Evolutionary conservation across 1,140 invertebrate genomes (phyloP), one percentile per base, ranked within the genome.

Genomic region (Drosophila oshimai): DNA sequence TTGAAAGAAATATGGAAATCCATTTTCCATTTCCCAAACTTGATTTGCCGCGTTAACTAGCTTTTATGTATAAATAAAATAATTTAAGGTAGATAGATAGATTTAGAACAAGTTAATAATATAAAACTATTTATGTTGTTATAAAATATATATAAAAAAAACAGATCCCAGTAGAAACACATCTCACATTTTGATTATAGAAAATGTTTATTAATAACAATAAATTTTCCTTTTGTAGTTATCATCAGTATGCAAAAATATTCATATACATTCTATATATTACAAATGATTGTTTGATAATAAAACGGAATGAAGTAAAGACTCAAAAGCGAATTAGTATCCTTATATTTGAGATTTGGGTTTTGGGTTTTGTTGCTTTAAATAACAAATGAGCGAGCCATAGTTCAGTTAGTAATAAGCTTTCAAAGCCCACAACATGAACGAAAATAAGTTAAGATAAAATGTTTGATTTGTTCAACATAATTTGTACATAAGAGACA

Each of bases 141-240:
- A 22, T 22, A 22, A 22, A 22, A 22, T 22, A 22, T 22, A n/a
- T n/a, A n/a, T n/a, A n/a, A n/a, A n/a, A n/a, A n/a, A n/a, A n/a
- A n/a, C n/a, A n/a, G n/a, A n/a, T n/a, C 12, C 49, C 22, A 24
- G 0, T 4, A 34, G 31, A 12, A 13, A 34, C 2, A 22, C 12
- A 13, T 0, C 22, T 2, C 6, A 13, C 2, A 15, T 9, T 22
- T 57, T 37, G 22, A 60, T 70, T 68, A 76, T 77, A 64, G 57
- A 68, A 77, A 77, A 83, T 37, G n/a, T 76, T 73, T 81, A 83
- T 83, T 83, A 50, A 39, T 73, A 77, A 74, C 74, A 83, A 77
- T 74, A 47, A 34, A 49, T 69, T 42, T 74, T 67, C 46, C 46
- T 9, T 26, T 57, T 60, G 51, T 49, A 20, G 29, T 49, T 50